Evolutionary conservation across 92 coral and sea anemone genomes (phyloP), one percentile per base, ranked within the genome.

Genomic region (Desmophyllum pertusum): DNA sequence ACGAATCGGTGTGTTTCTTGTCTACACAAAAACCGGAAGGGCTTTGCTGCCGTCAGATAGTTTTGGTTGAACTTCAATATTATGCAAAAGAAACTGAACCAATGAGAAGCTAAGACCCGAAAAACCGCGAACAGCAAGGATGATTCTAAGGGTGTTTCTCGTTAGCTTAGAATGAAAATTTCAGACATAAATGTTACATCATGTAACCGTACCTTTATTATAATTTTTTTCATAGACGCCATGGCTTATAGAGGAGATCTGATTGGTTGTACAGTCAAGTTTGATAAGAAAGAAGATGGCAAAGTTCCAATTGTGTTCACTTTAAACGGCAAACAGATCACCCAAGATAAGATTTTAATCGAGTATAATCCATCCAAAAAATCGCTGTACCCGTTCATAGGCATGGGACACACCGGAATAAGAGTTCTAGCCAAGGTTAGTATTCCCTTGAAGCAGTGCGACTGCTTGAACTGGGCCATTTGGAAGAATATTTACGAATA

Each of bases 401-500:
- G 68, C 68, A 36, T 76, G 68, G 63, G 68, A 55, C 65, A 59
- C 2, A 9, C 36, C 18, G 80, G 68, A 41, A 53, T 55, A 10
- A 76, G 35, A 2, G 68, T 76, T 10, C 19, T 76, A 37, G 80
- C 80, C 6, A 76, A 76, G 80, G 80, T 76, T 18, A 73, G 77
- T 48, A n/a, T n/a, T n/a, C n/a, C n/a, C n/a, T n/a, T n/a, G n/a
- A n/a, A n/a, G n/a, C n/a, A n/a, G n/a, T n/a, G n/a, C n/a, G n/a
- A n/a, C n/a, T n/a, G n/a, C n/a, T n/a, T n/a, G n/a, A n/a, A n/a
- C n/a, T n/a, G n/a, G n/a, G n/a, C n/a, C n/a, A n/a, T n/a, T n/a
- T n/a, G n/a, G n/a, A n/a, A n/a, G n/a, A n/a, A n/a, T n/a, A n/a
- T n/a, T n/a, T n/a, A n/a, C n/a, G n/a, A n/a, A n/a, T n/a, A n/a